Evolutionary conservation across 2,797 vertebrate genomes (phyloP).

Genomic region (Glyptemys insculpta): DNA sequence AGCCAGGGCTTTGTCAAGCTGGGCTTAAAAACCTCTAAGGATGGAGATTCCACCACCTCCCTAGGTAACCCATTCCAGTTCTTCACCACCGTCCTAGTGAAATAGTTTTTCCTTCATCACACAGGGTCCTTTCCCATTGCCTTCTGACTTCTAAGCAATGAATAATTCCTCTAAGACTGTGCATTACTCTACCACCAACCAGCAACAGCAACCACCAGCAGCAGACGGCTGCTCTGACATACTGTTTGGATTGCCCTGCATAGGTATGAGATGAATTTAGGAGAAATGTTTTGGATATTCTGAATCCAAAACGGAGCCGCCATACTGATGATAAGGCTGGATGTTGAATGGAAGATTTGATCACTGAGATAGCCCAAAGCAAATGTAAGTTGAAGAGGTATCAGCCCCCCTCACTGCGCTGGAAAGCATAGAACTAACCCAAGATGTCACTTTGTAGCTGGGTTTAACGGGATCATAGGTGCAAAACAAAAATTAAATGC

Average conservation of each 20-base stretch:
- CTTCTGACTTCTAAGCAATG: neutral
- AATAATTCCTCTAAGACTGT: neutral
- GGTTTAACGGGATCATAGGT: neutral
- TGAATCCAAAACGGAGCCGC: neutral
- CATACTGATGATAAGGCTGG: neutral
- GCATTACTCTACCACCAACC: neutral
- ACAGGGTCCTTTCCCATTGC: neutral
- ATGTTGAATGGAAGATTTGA: neutral
- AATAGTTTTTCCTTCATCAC: neutral
- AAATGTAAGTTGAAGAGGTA: conserved; percentile 6
- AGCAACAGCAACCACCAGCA: neutral
- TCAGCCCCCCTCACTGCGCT: neutral
- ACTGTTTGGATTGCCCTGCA: neutral
- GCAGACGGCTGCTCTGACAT: neutral
- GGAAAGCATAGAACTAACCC: conserved; percentile 13
- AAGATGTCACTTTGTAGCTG: neutral
- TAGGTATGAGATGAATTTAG: neutral
- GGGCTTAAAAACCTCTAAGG: too few relatives aligned
- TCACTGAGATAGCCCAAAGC: conserved; percentile 32
- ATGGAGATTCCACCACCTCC: too few relatives aligned
- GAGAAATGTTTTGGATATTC: neutral
- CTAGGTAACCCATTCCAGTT: too few relatives aligned
- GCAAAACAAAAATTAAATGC: neutral
- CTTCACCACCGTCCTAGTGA: too few relatives aligned
- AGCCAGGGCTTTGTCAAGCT: too few relatives aligned